Conservation (phyloP, 2,888 invertebrate species). For the Plebejus anna region DNA sequence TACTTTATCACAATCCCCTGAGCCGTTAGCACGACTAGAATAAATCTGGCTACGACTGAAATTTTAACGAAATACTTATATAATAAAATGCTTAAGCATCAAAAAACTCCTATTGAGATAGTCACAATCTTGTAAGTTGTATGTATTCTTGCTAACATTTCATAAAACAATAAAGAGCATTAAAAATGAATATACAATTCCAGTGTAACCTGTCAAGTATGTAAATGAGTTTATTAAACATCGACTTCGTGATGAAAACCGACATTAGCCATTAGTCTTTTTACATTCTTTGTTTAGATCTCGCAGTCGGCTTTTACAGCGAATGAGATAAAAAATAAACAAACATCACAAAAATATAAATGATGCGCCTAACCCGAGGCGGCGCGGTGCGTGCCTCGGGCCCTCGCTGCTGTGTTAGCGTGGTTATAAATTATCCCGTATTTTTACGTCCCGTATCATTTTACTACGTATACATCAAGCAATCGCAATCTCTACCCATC, state of each 20-base stretch:
- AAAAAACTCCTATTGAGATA: neutral
- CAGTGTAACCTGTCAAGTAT: constrained; percentile 44
- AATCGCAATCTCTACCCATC: constrained; percentile 61
- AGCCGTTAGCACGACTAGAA: neutral
- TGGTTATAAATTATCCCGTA: constrained; percentile 72
- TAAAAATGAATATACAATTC: constrained; percentile 13
- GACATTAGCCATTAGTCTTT: constrained; percentile 71
- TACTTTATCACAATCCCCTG: neutral
- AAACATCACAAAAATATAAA: constrained; percentile 77
- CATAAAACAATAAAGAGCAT: neutral
- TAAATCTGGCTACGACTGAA: neutral
- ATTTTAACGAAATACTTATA: neutral
- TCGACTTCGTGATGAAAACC: constrained; percentile 65
- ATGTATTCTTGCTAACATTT: neutral
- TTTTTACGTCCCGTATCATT: constrained; percentile 70
- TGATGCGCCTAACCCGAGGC: constrained; percentile 73
- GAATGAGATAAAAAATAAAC: constrained; percentile 67
- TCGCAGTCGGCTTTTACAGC: constrained; percentile 62
- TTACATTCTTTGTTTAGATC: constrained; percentile 73
- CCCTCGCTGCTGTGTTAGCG: constrained; percentile 60
- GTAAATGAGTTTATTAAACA: constrained; percentile 74
- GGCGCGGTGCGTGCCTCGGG: constrained; percentile 54
- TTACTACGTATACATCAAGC: constrained; percentile 69
- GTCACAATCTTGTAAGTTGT: neutral
- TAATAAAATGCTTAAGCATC: neutral